phyloP scores from a whole-genome alignment of 2,113 vertebrate genomes.

The Trogon melanurus region DNA sequence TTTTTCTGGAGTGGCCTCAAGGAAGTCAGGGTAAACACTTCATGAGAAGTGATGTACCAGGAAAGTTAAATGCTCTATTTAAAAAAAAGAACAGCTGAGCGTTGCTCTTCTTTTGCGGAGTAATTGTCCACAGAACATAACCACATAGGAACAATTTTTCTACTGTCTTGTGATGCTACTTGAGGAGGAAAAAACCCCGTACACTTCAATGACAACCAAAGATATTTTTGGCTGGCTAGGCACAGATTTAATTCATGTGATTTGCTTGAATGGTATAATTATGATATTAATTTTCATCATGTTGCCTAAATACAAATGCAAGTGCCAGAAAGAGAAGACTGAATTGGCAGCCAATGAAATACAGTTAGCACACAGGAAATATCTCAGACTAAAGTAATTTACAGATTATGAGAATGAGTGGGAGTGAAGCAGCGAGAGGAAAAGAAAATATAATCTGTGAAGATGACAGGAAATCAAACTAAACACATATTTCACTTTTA shows the following conservation, averaged over 20 bases:
- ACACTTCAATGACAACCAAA: not conserved
- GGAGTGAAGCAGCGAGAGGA: not conserved
- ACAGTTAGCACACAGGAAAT: not conserved
- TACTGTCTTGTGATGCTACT: not conserved
- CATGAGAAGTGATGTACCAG: not conserved
- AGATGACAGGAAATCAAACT: not conserved
- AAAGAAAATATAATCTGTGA: not conserved
- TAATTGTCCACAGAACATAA: not conserved
- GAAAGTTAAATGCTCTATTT: not conserved
- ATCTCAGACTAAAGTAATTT: constrained; percentile 8
- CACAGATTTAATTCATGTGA: constrained; percentile 32
- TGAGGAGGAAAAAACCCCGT: not conserved
- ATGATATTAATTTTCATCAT: constrained; percentile 52
- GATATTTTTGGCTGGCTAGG: constrained; percentile 35
- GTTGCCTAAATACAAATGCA: constrained; percentile 41
- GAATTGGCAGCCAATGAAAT: constrained; percentile 44
- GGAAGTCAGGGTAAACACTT: not conserved
- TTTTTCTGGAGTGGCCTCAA: not conserved
- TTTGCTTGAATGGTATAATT: constrained; percentile 50
- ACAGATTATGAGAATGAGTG: not conserved
- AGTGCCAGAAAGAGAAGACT: constrained; percentile 34
- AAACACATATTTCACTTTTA: not conserved
- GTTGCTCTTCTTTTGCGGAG: not conserved
- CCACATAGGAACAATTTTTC: not conserved
- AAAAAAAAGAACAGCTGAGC: not conserved